These are phyloP conservation scores for Margaritifera margaritifera DNA, from an alignment of 2,888 invertebrate species.

Conservation along the genomic window DNA sequence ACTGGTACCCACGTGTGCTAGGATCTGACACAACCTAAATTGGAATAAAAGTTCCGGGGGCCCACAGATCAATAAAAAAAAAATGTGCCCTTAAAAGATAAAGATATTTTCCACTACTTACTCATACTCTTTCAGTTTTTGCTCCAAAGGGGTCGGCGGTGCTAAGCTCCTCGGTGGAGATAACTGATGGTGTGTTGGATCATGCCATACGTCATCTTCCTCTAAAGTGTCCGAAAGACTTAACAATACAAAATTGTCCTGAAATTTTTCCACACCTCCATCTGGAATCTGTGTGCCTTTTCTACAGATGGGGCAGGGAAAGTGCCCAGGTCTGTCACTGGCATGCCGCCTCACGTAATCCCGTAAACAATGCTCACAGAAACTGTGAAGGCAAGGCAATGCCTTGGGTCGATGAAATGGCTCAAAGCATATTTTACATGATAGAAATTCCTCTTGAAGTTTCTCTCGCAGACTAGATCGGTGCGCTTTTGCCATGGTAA, in stretches of 20 bases:
- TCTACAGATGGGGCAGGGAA: conserved; percentile 67
- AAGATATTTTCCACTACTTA: conserved; percentile 36
- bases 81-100: no score
- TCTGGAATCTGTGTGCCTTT: conserved; percentile 59
- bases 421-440: conserved; percentile 67
- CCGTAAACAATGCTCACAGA: conserved; percentile 57
- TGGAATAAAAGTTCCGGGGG: no score
- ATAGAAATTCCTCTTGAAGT: conserved; percentile 66
- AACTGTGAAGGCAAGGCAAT: conserved; percentile 63
- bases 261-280: conserved; percentile 59
- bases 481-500: conserved; percentile 64
- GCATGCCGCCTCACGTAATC: conserved; percentile 65
- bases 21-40: no score
- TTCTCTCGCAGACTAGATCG: conserved; percentile 60
- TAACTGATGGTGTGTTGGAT: conserved; percentile 36
- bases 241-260: conserved; percentile 62
- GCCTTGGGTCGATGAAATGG: conserved; percentile 62
- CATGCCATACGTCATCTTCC: conserved; percentile 48
- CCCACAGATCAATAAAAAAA: no score
- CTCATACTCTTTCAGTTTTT: conserved; percentile 55
- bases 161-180: conserved; percentile 58
- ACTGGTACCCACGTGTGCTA: no score
- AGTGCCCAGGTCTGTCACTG: conserved; percentile 57
- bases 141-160: conserved; percentile 63
- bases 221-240: conserved; percentile 59